Conservation (phyloP, 2,113 vertebrate genomes). For the Corythornis madagascariensis region DNA sequence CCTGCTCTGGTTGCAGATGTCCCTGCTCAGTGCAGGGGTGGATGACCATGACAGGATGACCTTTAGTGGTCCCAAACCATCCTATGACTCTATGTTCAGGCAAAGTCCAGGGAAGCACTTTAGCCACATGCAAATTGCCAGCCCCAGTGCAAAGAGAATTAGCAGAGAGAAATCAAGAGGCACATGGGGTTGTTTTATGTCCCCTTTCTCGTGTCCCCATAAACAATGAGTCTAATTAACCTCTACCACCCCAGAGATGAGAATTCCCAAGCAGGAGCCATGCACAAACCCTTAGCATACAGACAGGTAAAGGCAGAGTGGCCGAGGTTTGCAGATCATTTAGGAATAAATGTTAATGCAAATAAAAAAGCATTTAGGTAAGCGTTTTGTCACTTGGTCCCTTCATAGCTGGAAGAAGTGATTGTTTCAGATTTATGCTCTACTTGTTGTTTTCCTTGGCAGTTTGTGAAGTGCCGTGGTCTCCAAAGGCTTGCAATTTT, state of each 20-base stretch:
- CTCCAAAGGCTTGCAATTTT: constrained; percentile 40
- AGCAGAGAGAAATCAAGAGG: not conserved
- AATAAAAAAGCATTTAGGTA: constrained; percentile 46
- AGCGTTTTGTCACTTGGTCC: constrained; percentile 38
- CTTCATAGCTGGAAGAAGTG: constrained; percentile 36
- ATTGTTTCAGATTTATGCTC: constrained; percentile 54
- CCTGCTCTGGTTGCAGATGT: not conserved
- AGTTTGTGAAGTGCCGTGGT: not conserved
- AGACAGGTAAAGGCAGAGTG: not conserved
- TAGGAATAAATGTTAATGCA: not conserved
- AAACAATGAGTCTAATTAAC: not conserved
- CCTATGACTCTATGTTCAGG: not conserved
- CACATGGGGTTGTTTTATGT: not conserved
- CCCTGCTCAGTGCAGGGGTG: not conserved
- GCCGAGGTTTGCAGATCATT: not conserved
- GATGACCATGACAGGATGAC: not conserved
- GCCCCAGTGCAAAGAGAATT: not conserved
- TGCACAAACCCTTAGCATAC: not conserved
- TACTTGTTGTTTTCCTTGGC: constrained; percentile 48
- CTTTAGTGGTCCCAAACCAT: not conserved
- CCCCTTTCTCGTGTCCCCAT: not conserved
- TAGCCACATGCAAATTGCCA: not conserved
- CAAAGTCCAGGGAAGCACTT: not conserved
- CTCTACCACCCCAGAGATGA: not conserved
- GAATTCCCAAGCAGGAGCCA: not conserved